Evolutionary conservation across 2,888 invertebrate genomes (phyloP), one percentile per base, ranked within the genome.

Genomic region (Leucozona laternaria): DNA sequence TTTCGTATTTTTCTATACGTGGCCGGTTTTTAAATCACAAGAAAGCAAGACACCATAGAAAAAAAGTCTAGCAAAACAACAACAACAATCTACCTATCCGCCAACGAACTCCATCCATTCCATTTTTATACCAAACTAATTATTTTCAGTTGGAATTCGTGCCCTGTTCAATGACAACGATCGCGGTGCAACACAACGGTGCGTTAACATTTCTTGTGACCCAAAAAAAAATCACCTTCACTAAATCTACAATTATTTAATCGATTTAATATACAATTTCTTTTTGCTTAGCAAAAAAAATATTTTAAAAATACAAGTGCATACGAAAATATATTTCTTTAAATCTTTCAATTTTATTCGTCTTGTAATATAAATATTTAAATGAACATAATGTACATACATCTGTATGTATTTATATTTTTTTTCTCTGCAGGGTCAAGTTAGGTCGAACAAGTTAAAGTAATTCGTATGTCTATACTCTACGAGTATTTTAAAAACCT

Each of bases 121-220:
- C 25, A 28, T 64, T 45, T 43, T 20, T 45, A 45, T 64, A 45
- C 64, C 57, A 66, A 50, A 73, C 40, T 66, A 66, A 72, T 66
- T 66, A 57, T 22, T 48, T 73, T 79, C 48, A 79, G 79, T 79
- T 73, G 58, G 50, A 73, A 73, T 66, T 79, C 66, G 66, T 79
- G 22, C 73, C 66, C 40, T 66, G 79, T 58, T 66, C 31, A 66
- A 66, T 66, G 25, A 66, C 57, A 66, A 72, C 79, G 64, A 73
- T 79, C 62, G 62, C n/a, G 45, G 45, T 34, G 55, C 37, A 64
- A 64, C 4, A 20, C 55, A 45, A 25, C 31, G 43, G 48, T 72
- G 31, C 37, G 43, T 78, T 78, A 17, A 11, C 1, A 64, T 37
- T 20, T 43, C 55, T n/a, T 43, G 50, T 17, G 58, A 58, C 20